Evolutionary conservation across 2,888 invertebrate genomes (phyloP).

Genomic region (Pomacea canaliculata): DNA sequence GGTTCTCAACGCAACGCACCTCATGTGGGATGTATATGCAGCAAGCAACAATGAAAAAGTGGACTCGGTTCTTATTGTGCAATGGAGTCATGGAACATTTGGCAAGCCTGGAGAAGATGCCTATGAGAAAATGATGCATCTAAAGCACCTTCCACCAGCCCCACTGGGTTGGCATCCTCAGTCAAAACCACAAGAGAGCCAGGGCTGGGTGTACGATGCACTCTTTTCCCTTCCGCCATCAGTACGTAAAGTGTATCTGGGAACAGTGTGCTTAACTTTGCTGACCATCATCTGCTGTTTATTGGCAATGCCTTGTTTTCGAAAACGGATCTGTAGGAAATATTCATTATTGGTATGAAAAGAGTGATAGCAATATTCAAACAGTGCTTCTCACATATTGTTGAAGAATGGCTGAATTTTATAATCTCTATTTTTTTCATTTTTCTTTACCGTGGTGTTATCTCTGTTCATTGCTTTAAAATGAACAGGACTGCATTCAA

Average conservation of each 20-base stretch:
- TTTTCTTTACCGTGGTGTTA: too few relatives aligned
- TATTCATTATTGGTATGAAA: neutral
- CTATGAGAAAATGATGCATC: conserved; percentile 5
- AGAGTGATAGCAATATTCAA: neutral
- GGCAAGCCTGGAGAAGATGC: conserved; percentile 34
- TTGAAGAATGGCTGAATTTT: too few relatives aligned
- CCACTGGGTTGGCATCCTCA: conserved; percentile 15
- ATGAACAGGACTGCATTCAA: too few relatives aligned
- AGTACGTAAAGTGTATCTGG: conserved; percentile 12
- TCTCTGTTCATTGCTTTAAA: too few relatives aligned
- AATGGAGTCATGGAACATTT: conserved; percentile 52
- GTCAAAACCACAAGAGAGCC: neutral
- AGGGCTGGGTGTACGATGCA: neutral
- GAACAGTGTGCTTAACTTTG: conserved; percentile 2
- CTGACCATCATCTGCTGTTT: neutral
- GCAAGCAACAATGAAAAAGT: conserved; percentile 50
- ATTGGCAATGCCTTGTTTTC: conserved; percentile 3
- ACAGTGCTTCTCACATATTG: too few relatives aligned
- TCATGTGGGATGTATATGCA: conserved; percentile 53
- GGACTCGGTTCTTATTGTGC: conserved; percentile 51
- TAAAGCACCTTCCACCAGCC: conserved; percentile 5
- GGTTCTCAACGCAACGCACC: conserved; percentile 51
- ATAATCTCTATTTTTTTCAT: too few relatives aligned
- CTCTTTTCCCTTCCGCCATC: neutral
- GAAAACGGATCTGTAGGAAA: conserved; percentile 5